These are phyloP conservation scores for Nomada ruficornis DNA, from an alignment of 2,888 invertebrate genomes.

Conservation along the genomic window DNA sequence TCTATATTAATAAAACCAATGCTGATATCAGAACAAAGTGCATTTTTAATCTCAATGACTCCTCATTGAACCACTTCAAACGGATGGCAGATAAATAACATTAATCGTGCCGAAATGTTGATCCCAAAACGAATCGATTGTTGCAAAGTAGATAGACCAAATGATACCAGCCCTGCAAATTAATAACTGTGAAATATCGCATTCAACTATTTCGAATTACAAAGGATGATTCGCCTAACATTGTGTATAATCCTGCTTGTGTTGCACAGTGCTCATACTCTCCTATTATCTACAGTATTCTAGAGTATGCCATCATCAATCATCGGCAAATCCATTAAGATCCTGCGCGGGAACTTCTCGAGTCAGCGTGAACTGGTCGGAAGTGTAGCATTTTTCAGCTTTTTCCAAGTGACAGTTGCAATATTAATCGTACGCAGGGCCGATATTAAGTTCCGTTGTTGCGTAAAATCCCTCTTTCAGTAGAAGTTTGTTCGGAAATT, in stretches of 20 bases:
- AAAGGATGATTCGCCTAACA: not conserved
- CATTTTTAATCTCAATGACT: no score
- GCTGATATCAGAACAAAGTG: no score
- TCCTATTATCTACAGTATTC: no score
- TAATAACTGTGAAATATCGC: not conserved
- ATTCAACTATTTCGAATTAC: not conserved
- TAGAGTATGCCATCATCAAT: not conserved
- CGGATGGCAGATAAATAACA: no score
- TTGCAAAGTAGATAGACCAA: not conserved
- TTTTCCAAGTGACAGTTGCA: not conserved
- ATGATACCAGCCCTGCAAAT: no score
- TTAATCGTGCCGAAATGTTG: not conserved
- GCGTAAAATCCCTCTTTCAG: conserved; percentile 40
- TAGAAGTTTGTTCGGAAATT: conserved; percentile 43
- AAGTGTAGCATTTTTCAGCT: conserved; percentile 3
- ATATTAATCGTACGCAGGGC: conserved; percentile 16
- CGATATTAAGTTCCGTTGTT: conserved; percentile 33
- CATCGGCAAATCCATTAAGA: not conserved
- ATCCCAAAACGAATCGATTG: not conserved
- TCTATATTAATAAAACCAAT: no score
- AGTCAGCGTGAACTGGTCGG: not conserved
- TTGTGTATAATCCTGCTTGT: not conserved
- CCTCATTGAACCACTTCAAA: no score
- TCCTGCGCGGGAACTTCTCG: not conserved
- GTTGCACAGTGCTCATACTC: not conserved